Conservation (phyloP, 1,140 invertebrate species). For the Ctenoplectra terminalis region DNA sequence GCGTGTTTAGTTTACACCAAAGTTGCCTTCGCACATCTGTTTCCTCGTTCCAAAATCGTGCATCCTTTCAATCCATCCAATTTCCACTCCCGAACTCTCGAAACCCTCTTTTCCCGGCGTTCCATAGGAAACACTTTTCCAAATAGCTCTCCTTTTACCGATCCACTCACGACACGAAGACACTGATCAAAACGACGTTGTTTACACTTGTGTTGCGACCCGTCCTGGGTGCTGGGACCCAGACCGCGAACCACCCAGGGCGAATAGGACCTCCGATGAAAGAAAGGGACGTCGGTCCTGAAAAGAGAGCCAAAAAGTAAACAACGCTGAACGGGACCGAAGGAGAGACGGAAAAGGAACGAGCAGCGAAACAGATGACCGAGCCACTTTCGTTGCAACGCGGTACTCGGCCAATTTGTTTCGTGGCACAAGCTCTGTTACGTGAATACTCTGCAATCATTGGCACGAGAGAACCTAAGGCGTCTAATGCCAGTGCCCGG, state of each 20-base stretch:
- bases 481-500: constrained; percentile 22
- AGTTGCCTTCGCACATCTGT: too few relatives aligned
- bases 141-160: not conserved
- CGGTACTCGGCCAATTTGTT: constrained; percentile 24
- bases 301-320: constrained; percentile 22
- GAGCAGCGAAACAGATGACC: constrained; percentile 13
- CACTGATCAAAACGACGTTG: constrained; percentile 17
- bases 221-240: not conserved
- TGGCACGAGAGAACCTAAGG: constrained; percentile 61
- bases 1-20: too few relatives aligned
- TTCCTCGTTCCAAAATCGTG: too few relatives aligned
- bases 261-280: not conserved
- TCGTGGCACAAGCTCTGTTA: constrained; percentile 14
- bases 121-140: not conserved
- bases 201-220: too few relatives aligned
- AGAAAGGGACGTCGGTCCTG: constrained; percentile 24
- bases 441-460: constrained; percentile 58
- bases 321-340: too few relatives aligned
- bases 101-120: not conserved
- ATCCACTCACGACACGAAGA: not conserved
- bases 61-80: not conserved
- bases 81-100: not conserved
- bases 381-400: constrained; percentile 8
- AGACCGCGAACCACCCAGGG: not conserved
- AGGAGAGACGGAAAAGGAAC: not conserved